These are phyloP conservation scores for Acanthosepion pharaonis DNA, from an alignment of 2,888 invertebrate species.

Conservation along the genomic window DNA sequence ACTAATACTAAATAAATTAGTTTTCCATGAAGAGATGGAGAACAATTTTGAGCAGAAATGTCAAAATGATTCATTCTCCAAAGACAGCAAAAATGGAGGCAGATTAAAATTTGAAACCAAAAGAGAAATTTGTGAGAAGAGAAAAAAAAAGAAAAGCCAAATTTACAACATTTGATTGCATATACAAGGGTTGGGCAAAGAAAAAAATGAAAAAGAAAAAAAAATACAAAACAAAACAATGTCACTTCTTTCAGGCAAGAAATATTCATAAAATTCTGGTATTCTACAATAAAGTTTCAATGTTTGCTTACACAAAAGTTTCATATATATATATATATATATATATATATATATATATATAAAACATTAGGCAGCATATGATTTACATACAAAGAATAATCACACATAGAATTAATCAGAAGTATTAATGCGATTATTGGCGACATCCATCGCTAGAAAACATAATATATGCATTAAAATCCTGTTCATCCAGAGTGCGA, in stretches of 20 bases:
- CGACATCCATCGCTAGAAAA: too few relatives aligned
- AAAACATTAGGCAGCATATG: too few relatives aligned
- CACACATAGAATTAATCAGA: too few relatives aligned
- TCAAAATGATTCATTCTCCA: background rate
- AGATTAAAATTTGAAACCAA: background rate
- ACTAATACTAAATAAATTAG: constrained; percentile 16
- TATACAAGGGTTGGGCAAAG: background rate
- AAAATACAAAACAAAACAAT: background rate
- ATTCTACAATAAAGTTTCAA: background rate
- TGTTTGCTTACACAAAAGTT: background rate
- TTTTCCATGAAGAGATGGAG: background rate
- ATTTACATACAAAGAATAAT: too few relatives aligned
- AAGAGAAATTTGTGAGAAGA: background rate
- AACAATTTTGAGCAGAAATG: background rate
- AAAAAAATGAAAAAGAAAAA: background rate
- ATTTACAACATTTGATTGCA: background rate
- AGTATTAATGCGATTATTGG: too few relatives aligned
- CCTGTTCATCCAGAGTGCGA: too few relatives aligned
- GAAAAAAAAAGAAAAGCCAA: background rate
- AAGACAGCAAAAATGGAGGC: background rate
- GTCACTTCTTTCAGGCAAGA: background rate
- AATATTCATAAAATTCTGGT: background rate
- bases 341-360: too few relatives aligned
- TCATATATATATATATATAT: background rate
- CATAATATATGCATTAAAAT: too few relatives aligned